A percentile compares a stretch with the other conserved stretches of the same genome.
These are phyloP conservation scores for Metalampra italica DNA, from an alignment of 2,888 invertebrate genomes.

Conservation along the genomic window DNA sequence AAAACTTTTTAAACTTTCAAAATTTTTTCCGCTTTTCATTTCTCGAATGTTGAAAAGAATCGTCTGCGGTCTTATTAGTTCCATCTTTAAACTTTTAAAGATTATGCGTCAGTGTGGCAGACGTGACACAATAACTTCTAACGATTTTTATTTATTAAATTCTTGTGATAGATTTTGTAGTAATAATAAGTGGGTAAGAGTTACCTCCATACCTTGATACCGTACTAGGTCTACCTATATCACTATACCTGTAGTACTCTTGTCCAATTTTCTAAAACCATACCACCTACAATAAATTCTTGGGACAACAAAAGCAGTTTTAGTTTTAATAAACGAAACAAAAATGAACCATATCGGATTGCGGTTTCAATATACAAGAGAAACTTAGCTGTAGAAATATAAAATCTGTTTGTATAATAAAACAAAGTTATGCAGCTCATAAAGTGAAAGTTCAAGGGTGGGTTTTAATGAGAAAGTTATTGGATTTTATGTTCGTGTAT, in stretches of 20 bases:
- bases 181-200: too few relatives aligned
- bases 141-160: not conserved
- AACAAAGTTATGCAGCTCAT: not conserved
- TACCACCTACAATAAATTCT: too few relatives aligned
- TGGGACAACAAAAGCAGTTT: too few relatives aligned
- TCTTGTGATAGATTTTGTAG: too few relatives aligned
- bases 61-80: slow-evolving; percentile 25
- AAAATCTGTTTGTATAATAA: not conserved
- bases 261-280: too few relatives aligned
- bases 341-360: too few relatives aligned
- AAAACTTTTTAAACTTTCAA: slow-evolving; percentile 5
- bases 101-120: not conserved
- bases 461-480: not conserved
- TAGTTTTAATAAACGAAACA: too few relatives aligned
- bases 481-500: not conserved
- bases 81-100: slow-evolving; percentile 6
- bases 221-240: too few relatives aligned
- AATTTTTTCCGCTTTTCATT: slow-evolving; percentile 8
- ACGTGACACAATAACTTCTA: not conserved
- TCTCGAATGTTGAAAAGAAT: slow-evolving; percentile 17
- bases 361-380: too few relatives aligned
- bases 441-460: not conserved
- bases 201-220: too few relatives aligned
- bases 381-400: not conserved
- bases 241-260: too few relatives aligned